Percentiles rank a stretch among this genome's conserved stretches.
phyloP scores from a whole-genome alignment of 1,140 invertebrate genomes.

The Drosophila leontia region DNA sequence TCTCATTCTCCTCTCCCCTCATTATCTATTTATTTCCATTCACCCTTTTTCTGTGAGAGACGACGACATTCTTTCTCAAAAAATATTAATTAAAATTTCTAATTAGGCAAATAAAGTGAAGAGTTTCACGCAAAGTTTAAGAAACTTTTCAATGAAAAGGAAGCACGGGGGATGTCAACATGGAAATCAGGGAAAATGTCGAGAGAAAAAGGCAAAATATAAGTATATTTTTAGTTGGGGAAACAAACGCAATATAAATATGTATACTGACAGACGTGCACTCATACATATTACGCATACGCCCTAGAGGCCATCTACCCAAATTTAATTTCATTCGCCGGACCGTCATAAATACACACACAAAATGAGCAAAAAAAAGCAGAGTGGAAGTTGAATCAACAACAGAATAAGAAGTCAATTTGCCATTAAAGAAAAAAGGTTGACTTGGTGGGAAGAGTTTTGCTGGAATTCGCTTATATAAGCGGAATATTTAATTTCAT shows the following conservation, averaged over 20 bases:
- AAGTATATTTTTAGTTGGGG: constrained; percentile 40
- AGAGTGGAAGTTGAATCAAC: constrained; percentile 3
- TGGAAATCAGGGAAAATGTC: constrained; percentile 22
- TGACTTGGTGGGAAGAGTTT: constrained; percentile 6
- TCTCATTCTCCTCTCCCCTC: not conserved
- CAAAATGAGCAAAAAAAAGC: constrained; percentile 29
- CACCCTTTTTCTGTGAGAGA: no score
- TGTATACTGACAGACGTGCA: not conserved
- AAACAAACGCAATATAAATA: constrained; percentile 24
- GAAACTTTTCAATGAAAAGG: constrained; percentile 23
- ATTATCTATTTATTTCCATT: not conserved
- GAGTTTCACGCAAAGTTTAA: constrained; percentile 31
- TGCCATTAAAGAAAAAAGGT: constrained; percentile 20
- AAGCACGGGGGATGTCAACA: constrained; percentile 1
- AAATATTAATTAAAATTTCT: constrained; percentile 46
- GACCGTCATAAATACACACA: constrained; percentile 55
- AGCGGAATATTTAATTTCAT: constrained; percentile 21
- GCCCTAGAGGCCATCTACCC: constrained; percentile 53
- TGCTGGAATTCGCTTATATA: constrained; percentile 9
- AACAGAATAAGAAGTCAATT: constrained; percentile 17
- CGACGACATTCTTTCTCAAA: constrained; percentile 7
- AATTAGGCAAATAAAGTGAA: constrained; percentile 27
- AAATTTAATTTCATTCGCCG: constrained; percentile 60
- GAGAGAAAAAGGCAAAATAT: constrained; percentile 1
- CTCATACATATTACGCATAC: constrained; percentile 64